These are phyloP conservation scores for Meriones unguiculatus DNA, from an alignment of 2,113 vertebrate species.

Conservation along the genomic window DNA sequence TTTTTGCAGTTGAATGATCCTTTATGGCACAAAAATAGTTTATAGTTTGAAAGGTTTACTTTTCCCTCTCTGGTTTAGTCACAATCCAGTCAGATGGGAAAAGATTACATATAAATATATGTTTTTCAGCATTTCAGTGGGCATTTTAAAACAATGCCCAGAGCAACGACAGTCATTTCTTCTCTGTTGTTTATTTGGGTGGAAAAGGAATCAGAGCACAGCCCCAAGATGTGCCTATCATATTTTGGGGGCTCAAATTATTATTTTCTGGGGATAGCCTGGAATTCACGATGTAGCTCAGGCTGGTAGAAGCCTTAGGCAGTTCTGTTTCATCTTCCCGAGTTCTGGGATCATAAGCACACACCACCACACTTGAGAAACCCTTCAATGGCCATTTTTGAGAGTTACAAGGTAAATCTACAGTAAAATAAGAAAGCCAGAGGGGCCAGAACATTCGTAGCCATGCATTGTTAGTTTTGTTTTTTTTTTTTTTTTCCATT, in stretches of 20 bases:
- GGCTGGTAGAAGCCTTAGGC: neutral
- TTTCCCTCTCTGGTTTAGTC: conserved; percentile 73
- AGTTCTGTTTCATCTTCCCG: neutral
- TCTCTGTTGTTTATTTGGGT: conserved; percentile 82
- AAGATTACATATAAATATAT: neutral
- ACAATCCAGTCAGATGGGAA: conserved; percentile 72
- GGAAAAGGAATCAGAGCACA: conserved; percentile 72
- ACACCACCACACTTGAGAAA: neutral
- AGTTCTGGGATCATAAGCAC: neutral
- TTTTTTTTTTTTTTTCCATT: neutral
- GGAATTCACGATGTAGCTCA: neutral
- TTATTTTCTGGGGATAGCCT: conserved; percentile 22
- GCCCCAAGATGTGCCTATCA: conserved; percentile 62
- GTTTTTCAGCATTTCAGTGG: neutral
- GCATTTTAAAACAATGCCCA: conserved; percentile 76
- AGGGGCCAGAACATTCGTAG: neutral
- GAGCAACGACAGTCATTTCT: conserved; percentile 79
- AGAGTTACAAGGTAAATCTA: conserved; percentile 75
- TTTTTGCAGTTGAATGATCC: conserved; percentile 77
- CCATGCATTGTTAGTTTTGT: neutral
- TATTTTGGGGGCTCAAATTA: conserved; percentile 65
- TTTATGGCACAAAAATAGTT: conserved; percentile 81
- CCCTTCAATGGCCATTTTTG: conserved; percentile 80
- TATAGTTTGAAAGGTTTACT: conserved; percentile 68
- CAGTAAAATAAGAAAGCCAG: conserved; percentile 45